phyloP scores from a whole-genome alignment of 64 coral and sea anemone genomes.

The Hydrozoanthus tunicans region DNA sequence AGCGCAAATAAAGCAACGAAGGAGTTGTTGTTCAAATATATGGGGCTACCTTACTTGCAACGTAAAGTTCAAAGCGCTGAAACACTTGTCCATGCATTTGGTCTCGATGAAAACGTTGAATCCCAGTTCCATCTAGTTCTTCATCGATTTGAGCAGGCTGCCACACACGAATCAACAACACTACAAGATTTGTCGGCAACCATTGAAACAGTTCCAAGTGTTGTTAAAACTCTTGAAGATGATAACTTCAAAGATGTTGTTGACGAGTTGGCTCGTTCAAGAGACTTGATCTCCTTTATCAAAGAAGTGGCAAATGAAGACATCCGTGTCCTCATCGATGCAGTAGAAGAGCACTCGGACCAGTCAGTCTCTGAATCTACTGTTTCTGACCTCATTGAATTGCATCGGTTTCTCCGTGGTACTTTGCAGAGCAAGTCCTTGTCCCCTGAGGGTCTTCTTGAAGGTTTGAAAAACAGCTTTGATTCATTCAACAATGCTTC shows the following conservation, averaged over 20 bases:
- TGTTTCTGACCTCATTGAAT: conserved; percentile 76
- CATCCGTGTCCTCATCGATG: conserved; percentile 61
- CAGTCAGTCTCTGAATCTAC: conserved; percentile 74
- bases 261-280: conserved; percentile 32
- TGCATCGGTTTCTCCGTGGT: conserved; percentile 66
- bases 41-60: neutral
- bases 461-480: conserved; percentile 22
- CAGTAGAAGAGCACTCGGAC: conserved; percentile 78
- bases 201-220: neutral
- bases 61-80: conserved; percentile 1
- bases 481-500: neutral
- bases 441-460: conserved; percentile 21
- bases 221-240: neutral
- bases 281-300: conserved; percentile 34
- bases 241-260: conserved; percentile 22
- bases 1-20: neutral
- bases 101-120: neutral
- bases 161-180: neutral
- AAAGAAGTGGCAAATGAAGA: conserved; percentile 56
- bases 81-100: conserved; percentile 13
- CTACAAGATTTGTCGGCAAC: neutral
- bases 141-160: neutral
- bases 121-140: conserved; percentile 15
- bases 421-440: conserved; percentile 28
- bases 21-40: neutral